Percentiles rank a stretch among this genome's conserved stretches.
Conservation (phyloP, 2,113 vertebrate species). For the Microcebus lehilahytsara region DNA sequence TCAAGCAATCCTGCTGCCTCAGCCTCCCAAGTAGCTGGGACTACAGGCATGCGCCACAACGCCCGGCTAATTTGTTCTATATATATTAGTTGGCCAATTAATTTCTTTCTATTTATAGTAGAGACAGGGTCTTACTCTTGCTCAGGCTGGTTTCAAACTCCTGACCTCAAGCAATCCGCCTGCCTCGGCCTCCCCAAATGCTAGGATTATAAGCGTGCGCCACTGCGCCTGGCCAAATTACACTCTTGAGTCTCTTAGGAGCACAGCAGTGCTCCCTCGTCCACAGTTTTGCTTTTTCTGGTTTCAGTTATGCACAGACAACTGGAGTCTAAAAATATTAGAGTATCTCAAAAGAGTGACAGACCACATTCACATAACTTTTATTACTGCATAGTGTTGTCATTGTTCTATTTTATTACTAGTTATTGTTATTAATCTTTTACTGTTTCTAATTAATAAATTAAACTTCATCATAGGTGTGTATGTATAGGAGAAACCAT, state of each 20-base stretch:
- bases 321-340: neutral
- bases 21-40: no score
- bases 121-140: no score
- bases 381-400: neutral
- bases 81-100: no score
- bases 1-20: no score
- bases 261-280: neutral
- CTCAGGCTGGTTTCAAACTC: no score
- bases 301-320: neutral
- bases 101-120: no score
- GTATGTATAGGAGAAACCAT: neutral
- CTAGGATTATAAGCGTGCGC: no score
- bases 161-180: no score
- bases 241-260: neutral
- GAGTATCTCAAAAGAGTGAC: neutral
- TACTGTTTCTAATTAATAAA: neutral
- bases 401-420: neutral
- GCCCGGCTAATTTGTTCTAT: no score
- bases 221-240: neutral
- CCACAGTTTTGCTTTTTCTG: neutral
- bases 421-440: neutral
- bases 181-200: no score
- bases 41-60: no score
- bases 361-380: neutral
- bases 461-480: neutral